Evolutionary conservation across 2,888 invertebrate genomes (phyloP).

Genomic region (Aleiodes alternator): DNA sequence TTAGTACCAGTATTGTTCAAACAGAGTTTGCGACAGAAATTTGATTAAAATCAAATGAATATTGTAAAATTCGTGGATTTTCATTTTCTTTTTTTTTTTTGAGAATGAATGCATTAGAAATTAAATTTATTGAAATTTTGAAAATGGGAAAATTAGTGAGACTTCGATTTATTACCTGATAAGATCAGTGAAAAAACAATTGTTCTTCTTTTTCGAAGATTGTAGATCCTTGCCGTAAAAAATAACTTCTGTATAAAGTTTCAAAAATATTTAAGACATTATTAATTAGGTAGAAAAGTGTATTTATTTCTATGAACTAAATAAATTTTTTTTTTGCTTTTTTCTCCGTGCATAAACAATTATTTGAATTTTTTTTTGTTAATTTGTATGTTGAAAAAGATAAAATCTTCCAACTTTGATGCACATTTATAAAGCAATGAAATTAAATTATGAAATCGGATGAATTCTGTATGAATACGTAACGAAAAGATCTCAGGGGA

Average conservation of each 20-base stretch:
- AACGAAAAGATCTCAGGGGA: not conserved
- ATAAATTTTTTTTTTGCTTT: slow-evolving; percentile 11
- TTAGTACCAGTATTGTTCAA: slow-evolving; percentile 85
- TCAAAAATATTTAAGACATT: slow-evolving; percentile 40
- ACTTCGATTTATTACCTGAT: not conserved
- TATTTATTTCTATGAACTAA: slow-evolving; percentile 7
- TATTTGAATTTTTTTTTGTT: not conserved
- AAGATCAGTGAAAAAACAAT: not conserved
- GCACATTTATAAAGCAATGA: not conserved
- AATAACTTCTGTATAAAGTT: slow-evolving; percentile 37
- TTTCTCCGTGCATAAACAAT: not conserved
- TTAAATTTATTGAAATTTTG: not conserved
- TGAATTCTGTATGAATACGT: not conserved
- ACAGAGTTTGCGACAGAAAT: slow-evolving; percentile 84
- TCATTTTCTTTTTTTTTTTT: not conserved
- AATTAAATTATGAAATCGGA: not conserved
- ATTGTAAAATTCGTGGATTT: slow-evolving; percentile 12
- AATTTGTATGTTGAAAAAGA: not conserved
- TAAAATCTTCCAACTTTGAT: not conserved
- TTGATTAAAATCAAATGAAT: slow-evolving; percentile 78
- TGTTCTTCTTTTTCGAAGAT: slow-evolving; percentile 5
- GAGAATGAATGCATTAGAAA: slow-evolving; percentile 3
- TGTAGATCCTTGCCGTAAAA: slow-evolving; percentile 36
- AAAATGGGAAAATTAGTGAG: not conserved
- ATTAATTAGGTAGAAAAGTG: slow-evolving; percentile 47